Evolutionary conservation across 1,140 invertebrate genomes (phyloP).

Genomic region (Yoshiicerus persimilis): DNA sequence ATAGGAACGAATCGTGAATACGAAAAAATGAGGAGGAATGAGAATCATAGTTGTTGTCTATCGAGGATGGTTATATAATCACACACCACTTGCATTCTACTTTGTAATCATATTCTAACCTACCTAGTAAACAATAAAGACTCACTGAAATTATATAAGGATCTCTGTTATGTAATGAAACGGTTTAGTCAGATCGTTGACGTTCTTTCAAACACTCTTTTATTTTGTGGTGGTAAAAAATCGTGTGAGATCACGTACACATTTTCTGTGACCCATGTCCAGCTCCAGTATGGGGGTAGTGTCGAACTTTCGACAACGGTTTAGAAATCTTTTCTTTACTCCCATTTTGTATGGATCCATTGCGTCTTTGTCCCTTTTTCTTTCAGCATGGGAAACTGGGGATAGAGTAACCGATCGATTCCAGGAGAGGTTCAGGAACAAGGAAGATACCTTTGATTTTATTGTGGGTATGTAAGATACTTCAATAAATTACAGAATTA

Average conservation of each 20-base stretch:
- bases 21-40: neutral
- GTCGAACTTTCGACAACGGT: conserved; percentile 15
- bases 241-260: no score
- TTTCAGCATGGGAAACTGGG: conserved; percentile 26
- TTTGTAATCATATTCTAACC: neutral
- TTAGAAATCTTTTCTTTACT: conserved; percentile 34
- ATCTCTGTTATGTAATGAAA: neutral
- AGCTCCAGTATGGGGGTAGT: neutral
- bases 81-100: no score
- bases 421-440: neutral
- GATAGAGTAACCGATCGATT: conserved; percentile 27
- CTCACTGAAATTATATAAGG: neutral
- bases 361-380: conserved; percentile 28
- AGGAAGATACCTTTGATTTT: conserved; percentile 38
- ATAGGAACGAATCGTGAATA: neutral
- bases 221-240: no score
- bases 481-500: neutral
- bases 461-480: conserved; percentile 6
- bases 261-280: neutral
- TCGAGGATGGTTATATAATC: no score
- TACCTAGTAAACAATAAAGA: neutral
- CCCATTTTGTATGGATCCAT: conserved; percentile 30
- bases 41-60: no score
- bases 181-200: neutral
- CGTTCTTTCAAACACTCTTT: no score